A percentile compares a stretch with the other conserved stretches of the same genome.
Evolutionary conservation across 1,140 invertebrate species (phyloP).

Genomic region (Macrosteles quadrilineatus): DNA sequence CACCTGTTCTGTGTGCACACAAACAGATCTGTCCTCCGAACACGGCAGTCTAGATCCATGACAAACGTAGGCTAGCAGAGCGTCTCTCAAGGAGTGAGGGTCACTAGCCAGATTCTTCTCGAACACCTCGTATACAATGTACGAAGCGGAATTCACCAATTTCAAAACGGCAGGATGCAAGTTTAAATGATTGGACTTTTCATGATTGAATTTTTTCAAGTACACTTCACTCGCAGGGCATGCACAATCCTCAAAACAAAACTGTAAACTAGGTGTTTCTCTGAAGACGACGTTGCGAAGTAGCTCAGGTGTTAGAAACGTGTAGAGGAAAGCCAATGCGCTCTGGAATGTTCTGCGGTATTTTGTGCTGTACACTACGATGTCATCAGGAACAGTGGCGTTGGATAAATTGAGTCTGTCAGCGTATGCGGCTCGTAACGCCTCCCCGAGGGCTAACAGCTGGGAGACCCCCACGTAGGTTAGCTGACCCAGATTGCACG

Average conservation of each 20-base stretch:
- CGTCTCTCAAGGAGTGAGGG: slow-evolving; percentile 75
- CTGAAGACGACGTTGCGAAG: slow-evolving; percentile 55
- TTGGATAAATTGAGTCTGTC: slow-evolving; percentile 57
- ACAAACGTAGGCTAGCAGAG: slow-evolving; percentile 79
- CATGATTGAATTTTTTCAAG: slow-evolving; percentile 55
- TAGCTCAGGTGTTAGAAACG: slow-evolving; percentile 64
- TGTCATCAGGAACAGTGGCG: slow-evolving; percentile 57
- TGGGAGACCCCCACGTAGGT: slow-evolving; percentile 70
- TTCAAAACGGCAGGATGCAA: slow-evolving; percentile 69
- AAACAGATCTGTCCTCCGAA: slow-evolving; percentile 42
- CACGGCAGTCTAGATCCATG: slow-evolving; percentile 80
- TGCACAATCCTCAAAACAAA: slow-evolving; percentile 80
- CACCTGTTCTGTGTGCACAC: slow-evolving; percentile 68
- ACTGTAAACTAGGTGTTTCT: slow-evolving; percentile 79
- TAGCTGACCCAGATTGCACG: slow-evolving; percentile 67
- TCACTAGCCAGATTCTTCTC: slow-evolving; percentile 60
- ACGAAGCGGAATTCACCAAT: slow-evolving; percentile 62
- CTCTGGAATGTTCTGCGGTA: slow-evolving; percentile 90
- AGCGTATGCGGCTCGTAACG: slow-evolving; percentile 70
- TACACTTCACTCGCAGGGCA: slow-evolving; percentile 72
- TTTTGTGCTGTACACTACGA: slow-evolving; percentile 76
- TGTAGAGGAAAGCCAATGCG: slow-evolving; percentile 76
- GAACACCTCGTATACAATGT: slow-evolving; percentile 60
- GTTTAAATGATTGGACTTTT: slow-evolving; percentile 57
- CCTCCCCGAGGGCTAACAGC: slow-evolving; percentile 71